Percentiles rank a stretch among this genome's conserved stretches.
Evolutionary conservation across 2,113 vertebrate genomes (phyloP).

Genomic region (Probosciger aterrimus): DNA sequence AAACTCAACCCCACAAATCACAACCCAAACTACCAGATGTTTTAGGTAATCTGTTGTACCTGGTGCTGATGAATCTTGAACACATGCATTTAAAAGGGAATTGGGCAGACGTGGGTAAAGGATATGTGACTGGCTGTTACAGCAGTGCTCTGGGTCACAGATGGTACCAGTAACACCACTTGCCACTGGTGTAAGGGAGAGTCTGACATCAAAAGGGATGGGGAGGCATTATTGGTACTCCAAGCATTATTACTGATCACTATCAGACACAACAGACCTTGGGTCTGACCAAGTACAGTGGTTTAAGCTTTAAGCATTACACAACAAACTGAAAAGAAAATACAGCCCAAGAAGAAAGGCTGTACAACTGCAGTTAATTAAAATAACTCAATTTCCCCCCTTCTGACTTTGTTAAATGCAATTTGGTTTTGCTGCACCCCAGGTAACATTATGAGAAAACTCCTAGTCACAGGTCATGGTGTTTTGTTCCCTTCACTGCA

Average conservation of each 20-base stretch:
- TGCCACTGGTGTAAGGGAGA: not conserved
- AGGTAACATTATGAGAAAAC: not conserved
- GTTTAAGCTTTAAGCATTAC: not conserved
- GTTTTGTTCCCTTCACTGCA: not conserved
- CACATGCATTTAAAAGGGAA: not conserved
- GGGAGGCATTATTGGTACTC: no score
- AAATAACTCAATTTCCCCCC: not conserved
- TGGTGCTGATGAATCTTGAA: not conserved
- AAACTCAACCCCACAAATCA: not conserved
- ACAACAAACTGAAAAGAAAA: not conserved
- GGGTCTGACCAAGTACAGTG: no score
- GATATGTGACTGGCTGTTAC: rapidly evolving
- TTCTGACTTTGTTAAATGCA: not conserved
- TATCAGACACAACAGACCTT: not conserved
- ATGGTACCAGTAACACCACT: not conserved
- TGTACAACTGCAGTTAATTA: not conserved
- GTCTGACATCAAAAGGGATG: rapidly evolving
- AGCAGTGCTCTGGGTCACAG: not conserved
- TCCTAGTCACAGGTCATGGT: not conserved
- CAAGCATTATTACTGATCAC: no score
- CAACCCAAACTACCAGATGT: not conserved
- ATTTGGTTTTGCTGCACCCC: not conserved
- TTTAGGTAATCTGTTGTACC: not conserved
- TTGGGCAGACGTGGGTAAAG: rapidly evolving
- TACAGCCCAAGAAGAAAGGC: not conserved